Percentiles rank a stretch among this genome's conserved stretches.
Evolutionary conservation across 2,888 invertebrate species (phyloP).

Genomic region (Erebia epiphron): DNA sequence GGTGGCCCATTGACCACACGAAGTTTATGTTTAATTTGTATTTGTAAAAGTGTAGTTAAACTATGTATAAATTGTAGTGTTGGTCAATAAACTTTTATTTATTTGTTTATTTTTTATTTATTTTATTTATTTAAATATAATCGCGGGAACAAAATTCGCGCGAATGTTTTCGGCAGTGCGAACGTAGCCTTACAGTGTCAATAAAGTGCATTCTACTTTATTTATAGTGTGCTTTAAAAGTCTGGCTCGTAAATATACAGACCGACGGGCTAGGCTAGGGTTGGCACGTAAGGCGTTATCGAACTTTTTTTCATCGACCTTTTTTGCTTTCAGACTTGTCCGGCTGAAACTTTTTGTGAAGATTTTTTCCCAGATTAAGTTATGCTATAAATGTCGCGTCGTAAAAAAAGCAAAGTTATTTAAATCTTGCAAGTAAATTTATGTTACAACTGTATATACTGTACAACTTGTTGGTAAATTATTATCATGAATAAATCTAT

Average conservation of each 20-base stretch:
- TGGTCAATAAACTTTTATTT: no score
- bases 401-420: neutral
- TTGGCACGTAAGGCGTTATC: conserved; percentile 1
- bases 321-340: conserved; percentile 1
- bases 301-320: neutral
- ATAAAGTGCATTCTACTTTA: conserved; percentile 26
- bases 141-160: no score
- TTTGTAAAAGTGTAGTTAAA: no score
- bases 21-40: no score
- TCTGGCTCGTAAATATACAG: conserved; percentile 21
- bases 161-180: neutral
- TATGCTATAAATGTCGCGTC: neutral
- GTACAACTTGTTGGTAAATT: neutral
- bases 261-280: conserved; percentile 6
- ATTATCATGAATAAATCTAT: neutral
- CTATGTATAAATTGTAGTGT: no score
- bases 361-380: conserved; percentile 6
- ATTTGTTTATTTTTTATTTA: no score
- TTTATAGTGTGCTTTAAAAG: conserved; percentile 25
- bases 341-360: conserved; percentile 9
- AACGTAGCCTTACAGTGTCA: conserved; percentile 16
- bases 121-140: no score
- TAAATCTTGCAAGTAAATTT: neutral
- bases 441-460: neutral
- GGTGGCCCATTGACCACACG: no score